phyloP scores from a whole-genome alignment of 2,888 invertebrate species.

The Thymelicus lineola region DNA sequence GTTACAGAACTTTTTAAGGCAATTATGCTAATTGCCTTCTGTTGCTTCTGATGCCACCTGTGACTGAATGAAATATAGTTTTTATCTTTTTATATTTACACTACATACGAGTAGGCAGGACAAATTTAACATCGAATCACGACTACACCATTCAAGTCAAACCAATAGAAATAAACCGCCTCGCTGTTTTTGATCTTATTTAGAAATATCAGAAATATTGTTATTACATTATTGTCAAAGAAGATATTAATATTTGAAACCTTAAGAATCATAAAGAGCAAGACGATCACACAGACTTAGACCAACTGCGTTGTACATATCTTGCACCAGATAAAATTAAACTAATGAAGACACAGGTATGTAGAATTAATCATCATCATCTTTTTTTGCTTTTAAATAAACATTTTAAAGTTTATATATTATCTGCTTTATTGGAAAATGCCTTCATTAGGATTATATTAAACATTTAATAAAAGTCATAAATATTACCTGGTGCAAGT shows the following conservation, averaged over 20 bases:
- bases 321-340: slow-evolving; percentile 39
- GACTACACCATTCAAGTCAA: slow-evolving; percentile 44
- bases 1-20: too few species aligned
- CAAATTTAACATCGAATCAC: slow-evolving; percentile 50
- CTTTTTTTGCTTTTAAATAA: too few species aligned
- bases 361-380: too few species aligned
- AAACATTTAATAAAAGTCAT: too few species aligned
- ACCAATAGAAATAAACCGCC: slow-evolving; percentile 43
- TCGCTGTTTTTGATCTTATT: slow-evolving; percentile 42
- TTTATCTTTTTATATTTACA: slow-evolving; percentile 41
- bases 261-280: slow-evolving; percentile 51
- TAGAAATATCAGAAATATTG: slow-evolving; percentile 1
- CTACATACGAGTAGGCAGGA: slow-evolving; percentile 42
- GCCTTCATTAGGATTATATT: too few species aligned
- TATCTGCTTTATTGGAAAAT: too few species aligned
- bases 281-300: slow-evolving; percentile 48
- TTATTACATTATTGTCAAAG: slow-evolving; percentile 4
- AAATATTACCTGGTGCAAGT: slow-evolving; percentile 35
- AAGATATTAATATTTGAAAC: slow-evolving; percentile 15
- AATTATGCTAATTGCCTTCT: background rate
- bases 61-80: slow-evolving; percentile 1
- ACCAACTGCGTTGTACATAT: slow-evolving; percentile 45
- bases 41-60: slow-evolving; percentile 11
- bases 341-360: slow-evolving; percentile 36
- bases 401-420: too few species aligned